Evolutionary conservation across 2,797 vertebrate species (phyloP).

Genomic region (Chromobotia macracanthus): DNA sequence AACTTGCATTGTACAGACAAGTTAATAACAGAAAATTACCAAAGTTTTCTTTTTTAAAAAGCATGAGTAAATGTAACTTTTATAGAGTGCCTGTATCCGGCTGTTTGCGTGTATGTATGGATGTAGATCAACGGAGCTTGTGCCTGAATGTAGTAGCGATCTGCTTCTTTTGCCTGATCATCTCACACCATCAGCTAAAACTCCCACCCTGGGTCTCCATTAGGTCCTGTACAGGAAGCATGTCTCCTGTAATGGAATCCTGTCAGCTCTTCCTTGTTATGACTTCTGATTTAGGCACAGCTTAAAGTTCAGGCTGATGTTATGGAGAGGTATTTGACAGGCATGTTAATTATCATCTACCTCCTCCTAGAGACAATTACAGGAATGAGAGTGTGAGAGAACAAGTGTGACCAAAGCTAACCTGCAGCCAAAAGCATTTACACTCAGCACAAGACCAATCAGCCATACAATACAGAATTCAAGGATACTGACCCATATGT

Average conservation of each 20-base stretch:
- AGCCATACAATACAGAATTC: background rate
- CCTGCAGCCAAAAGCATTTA: constrained; percentile 35
- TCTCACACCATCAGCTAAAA: constrained; percentile 52
- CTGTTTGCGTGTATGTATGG: constrained; percentile 34
- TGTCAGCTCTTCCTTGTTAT: constrained; percentile 23
- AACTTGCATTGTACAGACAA: constrained; percentile 63
- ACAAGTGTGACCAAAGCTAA: constrained; percentile 15
- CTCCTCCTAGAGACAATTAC: constrained; percentile 43
- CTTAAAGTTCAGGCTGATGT: constrained; percentile 27
- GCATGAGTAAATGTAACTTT: constrained; percentile 71
- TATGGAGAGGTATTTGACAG: constrained; percentile 44
- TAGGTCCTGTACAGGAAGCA: constrained; percentile 13
- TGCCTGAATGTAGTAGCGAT: constrained; percentile 48
- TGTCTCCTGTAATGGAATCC: constrained; percentile 31
- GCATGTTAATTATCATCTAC: constrained; percentile 47
- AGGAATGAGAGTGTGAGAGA: constrained; percentile 8
- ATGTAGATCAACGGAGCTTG: constrained; percentile 46
- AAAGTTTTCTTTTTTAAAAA: constrained; percentile 54
- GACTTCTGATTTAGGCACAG: constrained; percentile 14
- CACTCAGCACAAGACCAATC: constrained; percentile 9
- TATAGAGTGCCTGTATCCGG: constrained; percentile 57
- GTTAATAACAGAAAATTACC: constrained; percentile 59
- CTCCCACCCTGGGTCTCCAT: background rate
- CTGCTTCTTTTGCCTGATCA: constrained; percentile 47
- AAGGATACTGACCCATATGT: background rate